Conservation (phyloP, 2,113 vertebrate genomes). For the Carassius auratus region DNA sequence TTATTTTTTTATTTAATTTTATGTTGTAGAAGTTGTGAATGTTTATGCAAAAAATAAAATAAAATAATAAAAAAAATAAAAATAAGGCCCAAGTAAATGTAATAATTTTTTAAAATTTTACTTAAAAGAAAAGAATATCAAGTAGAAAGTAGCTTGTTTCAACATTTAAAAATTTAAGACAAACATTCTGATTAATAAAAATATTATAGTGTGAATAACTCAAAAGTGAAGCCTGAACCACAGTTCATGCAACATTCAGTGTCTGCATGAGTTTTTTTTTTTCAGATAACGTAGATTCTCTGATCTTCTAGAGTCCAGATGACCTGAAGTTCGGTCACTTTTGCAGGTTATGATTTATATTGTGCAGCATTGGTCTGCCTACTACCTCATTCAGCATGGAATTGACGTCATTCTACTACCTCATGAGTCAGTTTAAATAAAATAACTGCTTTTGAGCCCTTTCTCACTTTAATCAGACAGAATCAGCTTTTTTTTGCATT, state of each 20-base stretch:
- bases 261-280: neutral
- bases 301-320: slow-evolving; percentile 10
- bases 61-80: too few relatives aligned
- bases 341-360: slow-evolving; percentile 8
- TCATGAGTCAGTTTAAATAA: too few relatives aligned
- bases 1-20: too few relatives aligned
- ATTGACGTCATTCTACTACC: too few relatives aligned
- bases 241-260: neutral
- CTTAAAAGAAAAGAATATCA: neutral
- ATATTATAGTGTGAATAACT: neutral
- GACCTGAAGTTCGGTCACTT: neutral
- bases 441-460: too few relatives aligned
- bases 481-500: too few relatives aligned
- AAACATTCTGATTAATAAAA: neutral
- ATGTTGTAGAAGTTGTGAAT: too few relatives aligned
- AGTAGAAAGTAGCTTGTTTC: neutral
- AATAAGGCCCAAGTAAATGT: too few relatives aligned
- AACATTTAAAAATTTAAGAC: neutral
- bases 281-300: neutral
- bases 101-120: neutral
- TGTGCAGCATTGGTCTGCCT: too few relatives aligned
- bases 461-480: too few relatives aligned
- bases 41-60: too few relatives aligned
- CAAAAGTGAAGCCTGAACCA: neutral
- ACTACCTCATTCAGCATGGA: too few relatives aligned